A percentile compares a stretch with the other conserved stretches of the same genome.
These are phyloP conservation scores for Centropristis striata DNA, from an alignment of 2,113 vertebrate species.

Conservation along the genomic window DNA sequence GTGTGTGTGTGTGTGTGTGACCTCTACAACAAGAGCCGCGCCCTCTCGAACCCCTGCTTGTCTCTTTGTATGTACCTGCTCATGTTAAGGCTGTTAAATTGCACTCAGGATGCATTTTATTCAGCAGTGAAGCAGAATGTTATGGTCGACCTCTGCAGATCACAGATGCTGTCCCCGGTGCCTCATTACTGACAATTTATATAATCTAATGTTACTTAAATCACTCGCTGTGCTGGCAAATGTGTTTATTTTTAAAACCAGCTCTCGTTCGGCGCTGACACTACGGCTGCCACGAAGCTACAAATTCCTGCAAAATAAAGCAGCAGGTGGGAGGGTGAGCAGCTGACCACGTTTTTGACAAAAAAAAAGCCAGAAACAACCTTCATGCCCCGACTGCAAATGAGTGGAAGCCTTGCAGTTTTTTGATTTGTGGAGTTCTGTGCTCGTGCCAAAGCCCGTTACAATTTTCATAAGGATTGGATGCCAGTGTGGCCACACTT, in stretches of 20 bases:
- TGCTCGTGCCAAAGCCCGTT: conserved; percentile 49
- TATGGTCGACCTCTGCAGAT: conserved; percentile 56
- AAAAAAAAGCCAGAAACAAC: conserved; percentile 13
- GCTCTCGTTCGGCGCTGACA: conserved; percentile 1
- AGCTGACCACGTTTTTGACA: conserved; percentile 30
- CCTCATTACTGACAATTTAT: conserved; percentile 72
- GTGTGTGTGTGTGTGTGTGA: conserved; percentile 32
- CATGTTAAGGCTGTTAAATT: conserved; percentile 64
- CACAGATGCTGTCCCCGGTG: conserved; percentile 42
- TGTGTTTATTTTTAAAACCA: conserved; percentile 38
- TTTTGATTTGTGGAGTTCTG: conserved; percentile 58
- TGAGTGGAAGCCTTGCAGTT: conserved; percentile 39
- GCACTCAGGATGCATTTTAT: conserved; percentile 57
- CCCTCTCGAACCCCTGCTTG: conserved; percentile 62
- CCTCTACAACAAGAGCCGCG: conserved; percentile 36
- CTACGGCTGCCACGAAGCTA: not conserved
- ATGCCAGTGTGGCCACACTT: conserved; percentile 43
- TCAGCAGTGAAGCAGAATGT: conserved; percentile 36
- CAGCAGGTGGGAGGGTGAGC: conserved; percentile 32
- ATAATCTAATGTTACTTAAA: conserved; percentile 57
- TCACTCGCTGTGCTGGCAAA: conserved; percentile 19
- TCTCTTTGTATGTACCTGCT: conserved; percentile 68
- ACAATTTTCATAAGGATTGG: conserved; percentile 52
- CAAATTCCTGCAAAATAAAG: conserved; percentile 35
- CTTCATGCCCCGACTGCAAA: conserved; percentile 53